Percentiles rank a stretch among this genome's conserved stretches.
Conservation (phyloP, 2,888 invertebrate genomes). For the Hyposoter didymator region DNA sequence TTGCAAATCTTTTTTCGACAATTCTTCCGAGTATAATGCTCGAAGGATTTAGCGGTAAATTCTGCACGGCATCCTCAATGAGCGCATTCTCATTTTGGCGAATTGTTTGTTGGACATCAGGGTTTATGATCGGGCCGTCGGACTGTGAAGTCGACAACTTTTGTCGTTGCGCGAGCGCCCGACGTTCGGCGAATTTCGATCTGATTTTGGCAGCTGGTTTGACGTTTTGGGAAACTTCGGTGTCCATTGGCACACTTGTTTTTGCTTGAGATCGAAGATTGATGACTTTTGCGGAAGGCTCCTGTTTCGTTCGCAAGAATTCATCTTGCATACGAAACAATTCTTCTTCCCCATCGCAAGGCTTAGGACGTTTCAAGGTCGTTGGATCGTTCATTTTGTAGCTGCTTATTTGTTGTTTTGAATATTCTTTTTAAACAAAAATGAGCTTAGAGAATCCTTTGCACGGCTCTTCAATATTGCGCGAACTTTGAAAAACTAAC, state of each 20-base stretch:
- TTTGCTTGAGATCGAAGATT: conserved; percentile 76
- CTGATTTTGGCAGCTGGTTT: conserved; percentile 60
- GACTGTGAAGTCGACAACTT: conserved; percentile 75
- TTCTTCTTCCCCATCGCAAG: conserved; percentile 90
- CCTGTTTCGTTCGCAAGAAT: conserved; percentile 87
- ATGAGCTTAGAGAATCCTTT: background rate
- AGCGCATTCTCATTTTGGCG: conserved; percentile 6
- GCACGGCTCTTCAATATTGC: background rate
- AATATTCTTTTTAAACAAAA: background rate
- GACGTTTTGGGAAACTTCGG: background rate
- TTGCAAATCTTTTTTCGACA: conserved; percentile 77
- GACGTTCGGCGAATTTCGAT: conserved; percentile 78
- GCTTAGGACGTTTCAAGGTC: conserved; percentile 87
- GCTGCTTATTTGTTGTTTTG: background rate
- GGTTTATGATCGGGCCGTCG: conserved; percentile 72
- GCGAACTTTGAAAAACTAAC: background rate
- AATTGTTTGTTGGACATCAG: conserved; percentile 47
- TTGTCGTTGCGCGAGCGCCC: conserved; percentile 63
- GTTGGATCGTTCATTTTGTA: conserved; percentile 84
- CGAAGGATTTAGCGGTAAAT: conserved; percentile 69
- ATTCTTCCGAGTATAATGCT: conserved; percentile 80
- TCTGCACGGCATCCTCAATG: conserved; percentile 70
- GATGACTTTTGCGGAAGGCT: conserved; percentile 88
- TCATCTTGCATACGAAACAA: conserved; percentile 90
- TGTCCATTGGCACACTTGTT: background rate